These are phyloP conservation scores for Cosmia trapezina DNA, from an alignment of 2,888 invertebrate genomes.

Conservation along the genomic window DNA sequence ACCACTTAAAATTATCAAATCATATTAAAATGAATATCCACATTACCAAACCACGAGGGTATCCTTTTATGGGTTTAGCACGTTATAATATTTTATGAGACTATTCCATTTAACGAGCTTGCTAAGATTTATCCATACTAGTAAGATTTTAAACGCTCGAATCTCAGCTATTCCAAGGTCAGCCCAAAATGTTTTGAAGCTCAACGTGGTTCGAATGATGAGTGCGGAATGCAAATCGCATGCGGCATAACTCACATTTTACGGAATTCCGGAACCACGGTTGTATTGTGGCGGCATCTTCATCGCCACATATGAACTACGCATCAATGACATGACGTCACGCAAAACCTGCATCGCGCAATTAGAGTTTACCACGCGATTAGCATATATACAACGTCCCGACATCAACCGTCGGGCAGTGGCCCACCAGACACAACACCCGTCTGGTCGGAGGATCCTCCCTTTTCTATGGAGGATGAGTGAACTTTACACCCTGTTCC, in stretches of 20 bases:
- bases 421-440: no score
- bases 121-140: constrained; percentile 6
- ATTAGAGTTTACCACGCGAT: no score
- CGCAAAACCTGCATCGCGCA: no score
- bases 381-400: no score
- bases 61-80: constrained; percentile 46
- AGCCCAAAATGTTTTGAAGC: constrained; percentile 23
- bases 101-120: constrained; percentile 44
- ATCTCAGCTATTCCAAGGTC: constrained; percentile 48
- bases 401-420: no score
- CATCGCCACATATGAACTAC: no score
- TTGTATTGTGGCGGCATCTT: no score
- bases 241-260: constrained; percentile 17
- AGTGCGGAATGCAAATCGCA: constrained; percentile 41
- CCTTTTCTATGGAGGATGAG: no score
- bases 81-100: constrained; percentile 51
- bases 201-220: constrained; percentile 51
- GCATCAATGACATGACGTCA: no score
- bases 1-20: constrained; percentile 9
- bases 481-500: no score
- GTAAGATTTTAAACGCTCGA: constrained; percentile 16
- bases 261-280: constrained; percentile 11
- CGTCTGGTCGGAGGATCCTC: no score
- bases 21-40: constrained; percentile 43
- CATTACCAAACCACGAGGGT: not conserved